Evolutionary conservation across 2,888 invertebrate genomes (phyloP), one percentile per base, ranked within the genome.

Genomic region (Argyresthia albistria): DNA sequence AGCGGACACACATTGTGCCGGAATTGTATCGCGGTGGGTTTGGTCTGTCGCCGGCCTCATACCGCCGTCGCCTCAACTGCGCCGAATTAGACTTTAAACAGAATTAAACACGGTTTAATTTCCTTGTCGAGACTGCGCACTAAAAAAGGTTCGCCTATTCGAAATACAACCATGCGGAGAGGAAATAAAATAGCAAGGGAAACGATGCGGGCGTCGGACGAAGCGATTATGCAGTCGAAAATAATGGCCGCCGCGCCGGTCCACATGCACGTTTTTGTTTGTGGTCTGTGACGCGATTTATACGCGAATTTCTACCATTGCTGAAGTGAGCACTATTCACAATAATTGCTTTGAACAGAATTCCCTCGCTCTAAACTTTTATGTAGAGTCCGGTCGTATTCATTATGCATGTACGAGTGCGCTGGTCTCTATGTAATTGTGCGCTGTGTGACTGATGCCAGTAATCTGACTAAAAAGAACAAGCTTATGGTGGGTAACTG

Each of bases 241-340:
- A 86, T 87, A 87, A 86, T 87, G 84, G 86, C 73, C 75, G 49
- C 50, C 52, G 47, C 46, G 25, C 77, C 80, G 80, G 82, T 84
- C 86, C 82, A 81, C 86, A 82, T 87, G 83, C 80, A 84, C 86
- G 84, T 84, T 86, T 87, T 86, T 86, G 86, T 87, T 87, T 86
- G 87, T 83, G 87, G 86, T 82, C 83, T 83, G 81, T 83, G 87
- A 86, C 83, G 86, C 86, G 84, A 87, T 87, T 86, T 87, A 87
- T 86, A 80, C 79, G 73, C 73, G 81, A 84, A 84, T 78, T 84
- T 83, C 83, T 80, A 78, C 82, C 80, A 75, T 79, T 76, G 78
- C 77, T 77, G 76, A 84, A 84, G 81, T 86, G 83, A 80, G 70
- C 81, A 81, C 84, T 80, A 80, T 83, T 84, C 82, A 80, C 79